A percentile compares a stretch with the other conserved stretches of the same genome.
These are phyloP conservation scores for Sycophaga agraensis DNA, from an alignment of 1,140 invertebrate species.

Conservation along the genomic window DNA sequence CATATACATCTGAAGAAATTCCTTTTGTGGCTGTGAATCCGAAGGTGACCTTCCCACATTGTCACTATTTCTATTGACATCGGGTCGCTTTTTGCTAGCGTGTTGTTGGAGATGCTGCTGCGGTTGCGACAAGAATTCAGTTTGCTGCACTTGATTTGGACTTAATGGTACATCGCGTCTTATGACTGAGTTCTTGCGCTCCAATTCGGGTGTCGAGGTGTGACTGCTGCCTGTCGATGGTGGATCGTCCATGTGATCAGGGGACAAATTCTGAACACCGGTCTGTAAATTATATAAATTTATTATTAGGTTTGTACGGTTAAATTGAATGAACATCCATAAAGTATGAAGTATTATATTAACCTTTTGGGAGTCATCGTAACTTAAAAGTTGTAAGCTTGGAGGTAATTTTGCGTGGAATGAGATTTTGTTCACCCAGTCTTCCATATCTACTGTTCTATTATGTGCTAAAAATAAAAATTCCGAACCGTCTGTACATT, in stretches of 20 bases:
- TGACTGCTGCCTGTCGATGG: constrained; percentile 54
- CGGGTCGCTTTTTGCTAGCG: constrained; percentile 28
- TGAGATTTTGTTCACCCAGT: constrained; percentile 92
- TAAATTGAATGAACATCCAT: too few relatives aligned
- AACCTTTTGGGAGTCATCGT: constrained; percentile 64
- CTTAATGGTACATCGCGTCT: constrained; percentile 43
- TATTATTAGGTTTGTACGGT: too few relatives aligned
- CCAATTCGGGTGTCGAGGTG: constrained; percentile 57
- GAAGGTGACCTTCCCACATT: constrained; percentile 34
- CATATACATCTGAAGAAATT: constrained; percentile 46
- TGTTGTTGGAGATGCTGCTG: constrained; percentile 49
- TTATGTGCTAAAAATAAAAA: constrained; percentile 82
- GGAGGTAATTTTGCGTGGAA: constrained; percentile 93
- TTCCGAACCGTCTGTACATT: constrained; percentile 87
- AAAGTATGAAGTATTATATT: neutral
- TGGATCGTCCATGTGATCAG: constrained; percentile 47
- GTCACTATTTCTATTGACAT: constrained; percentile 32
- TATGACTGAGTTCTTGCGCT: constrained; percentile 55
- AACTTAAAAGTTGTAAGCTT: constrained; percentile 82
- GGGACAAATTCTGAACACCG: constrained; percentile 40
- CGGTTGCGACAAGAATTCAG: constrained; percentile 37
- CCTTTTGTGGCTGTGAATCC: constrained; percentile 37
- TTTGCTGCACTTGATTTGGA: constrained; percentile 43
- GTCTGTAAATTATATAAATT: neutral
- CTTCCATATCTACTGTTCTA: constrained; percentile 76